Conservation (phyloP, 2,797 vertebrate genomes). For the Bradypus variegatus region DNA sequence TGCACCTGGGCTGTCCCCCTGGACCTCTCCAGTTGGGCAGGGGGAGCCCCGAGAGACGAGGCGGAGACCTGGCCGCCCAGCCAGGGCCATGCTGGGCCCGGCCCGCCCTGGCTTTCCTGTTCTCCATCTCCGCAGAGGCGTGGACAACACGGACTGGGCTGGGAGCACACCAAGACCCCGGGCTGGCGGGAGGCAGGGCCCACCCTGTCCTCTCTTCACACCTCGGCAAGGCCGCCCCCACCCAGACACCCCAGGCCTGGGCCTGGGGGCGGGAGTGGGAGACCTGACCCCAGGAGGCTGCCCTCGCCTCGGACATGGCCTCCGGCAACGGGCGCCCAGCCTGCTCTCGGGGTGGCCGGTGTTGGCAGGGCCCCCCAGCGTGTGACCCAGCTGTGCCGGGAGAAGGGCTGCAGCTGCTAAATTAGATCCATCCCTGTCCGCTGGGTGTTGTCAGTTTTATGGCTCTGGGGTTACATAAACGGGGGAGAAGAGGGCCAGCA, state of each 20-base stretch:
- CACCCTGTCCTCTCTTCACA: background rate
- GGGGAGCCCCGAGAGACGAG: background rate
- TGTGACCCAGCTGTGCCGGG: constrained; percentile 27
- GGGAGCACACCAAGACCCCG: background rate
- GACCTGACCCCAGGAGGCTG: too few relatives aligned
- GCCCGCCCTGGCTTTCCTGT: too few relatives aligned
- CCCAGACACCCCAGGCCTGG: background rate
- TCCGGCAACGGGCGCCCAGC: background rate
- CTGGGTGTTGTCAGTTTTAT: constrained; percentile 49
- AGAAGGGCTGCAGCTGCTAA: constrained; percentile 38
- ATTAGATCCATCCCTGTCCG: constrained; percentile 33
- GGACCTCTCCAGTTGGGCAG: background rate
- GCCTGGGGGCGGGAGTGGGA: background rate
- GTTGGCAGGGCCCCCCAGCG: background rate
- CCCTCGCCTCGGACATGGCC: background rate
- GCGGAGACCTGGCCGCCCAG: too few relatives aligned
- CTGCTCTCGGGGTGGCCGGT: background rate
- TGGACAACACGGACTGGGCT: rapidly evolving
- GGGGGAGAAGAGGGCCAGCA: background rate
- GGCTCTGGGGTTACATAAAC: constrained; percentile 41
- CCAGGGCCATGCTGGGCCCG: too few relatives aligned
- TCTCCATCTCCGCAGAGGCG: background rate
- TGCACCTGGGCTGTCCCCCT: background rate
- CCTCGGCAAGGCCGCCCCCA: background rate
- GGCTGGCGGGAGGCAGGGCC: too few relatives aligned